Conservation (phyloP, 2,113 vertebrate genomes). For the Mastomys natalensis region DNA sequence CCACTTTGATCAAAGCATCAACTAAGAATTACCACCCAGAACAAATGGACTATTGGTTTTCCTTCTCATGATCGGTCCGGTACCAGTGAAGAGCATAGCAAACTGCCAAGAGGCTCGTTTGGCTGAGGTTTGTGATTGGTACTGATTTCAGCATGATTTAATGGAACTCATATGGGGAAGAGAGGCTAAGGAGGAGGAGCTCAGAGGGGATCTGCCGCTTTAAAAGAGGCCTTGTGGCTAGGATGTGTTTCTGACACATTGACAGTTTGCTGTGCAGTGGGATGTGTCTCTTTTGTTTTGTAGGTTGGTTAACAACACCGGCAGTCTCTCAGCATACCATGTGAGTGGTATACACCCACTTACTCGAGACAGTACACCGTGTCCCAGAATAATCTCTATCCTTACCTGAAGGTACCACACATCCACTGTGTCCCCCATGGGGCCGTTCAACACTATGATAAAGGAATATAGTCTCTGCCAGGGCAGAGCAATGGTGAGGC, state of each 20-base stretch:
- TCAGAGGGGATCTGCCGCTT: background rate
- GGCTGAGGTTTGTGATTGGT: background rate
- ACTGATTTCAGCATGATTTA: background rate
- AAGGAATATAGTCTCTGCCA: no score
- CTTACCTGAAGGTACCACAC: background rate
- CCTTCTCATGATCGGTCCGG: background rate
- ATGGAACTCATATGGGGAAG: background rate
- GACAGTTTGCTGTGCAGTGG: background rate
- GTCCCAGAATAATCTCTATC: background rate
- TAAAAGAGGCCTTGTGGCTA: background rate
- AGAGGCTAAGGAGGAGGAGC: background rate
- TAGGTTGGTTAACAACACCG: no score
- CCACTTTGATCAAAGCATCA: background rate
- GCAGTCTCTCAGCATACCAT: background rate
- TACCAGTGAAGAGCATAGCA: background rate
- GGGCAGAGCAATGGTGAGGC: background rate
- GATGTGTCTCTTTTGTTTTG: background rate
- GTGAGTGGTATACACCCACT: background rate
- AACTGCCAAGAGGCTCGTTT: background rate
- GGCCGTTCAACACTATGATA: background rate
- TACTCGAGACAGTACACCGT: background rate
- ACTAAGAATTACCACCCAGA: background rate
- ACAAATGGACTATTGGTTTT: background rate
- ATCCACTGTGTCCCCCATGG: background rate
- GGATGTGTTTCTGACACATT: fast-evolving